phyloP scores from a whole-genome alignment of 2,888 invertebrate genomes.

The Petrolisthes cinctipes region DNA sequence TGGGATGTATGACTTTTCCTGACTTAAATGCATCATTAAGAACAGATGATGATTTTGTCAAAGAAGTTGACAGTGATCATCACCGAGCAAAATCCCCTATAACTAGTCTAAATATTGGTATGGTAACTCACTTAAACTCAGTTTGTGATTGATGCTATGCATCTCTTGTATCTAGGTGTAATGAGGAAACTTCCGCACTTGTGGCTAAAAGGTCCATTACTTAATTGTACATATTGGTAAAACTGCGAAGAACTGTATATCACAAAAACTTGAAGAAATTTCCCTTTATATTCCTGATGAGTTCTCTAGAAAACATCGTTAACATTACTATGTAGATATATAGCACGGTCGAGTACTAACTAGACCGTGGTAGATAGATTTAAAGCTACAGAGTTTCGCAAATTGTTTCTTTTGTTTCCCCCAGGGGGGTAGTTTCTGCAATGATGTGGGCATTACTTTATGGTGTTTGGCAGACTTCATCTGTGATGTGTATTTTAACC shows the following conservation, averaged over 20 bases:
- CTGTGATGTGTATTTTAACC: too few relatives aligned
- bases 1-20: neutral
- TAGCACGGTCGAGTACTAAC: too few relatives aligned
- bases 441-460: too few relatives aligned
- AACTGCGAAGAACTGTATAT: constrained; percentile 12
- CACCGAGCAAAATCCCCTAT: constrained; percentile 1
- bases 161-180: constrained; percentile 28
- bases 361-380: too few relatives aligned
- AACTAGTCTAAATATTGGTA: constrained; percentile 8
- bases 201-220: constrained; percentile 33
- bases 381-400: constrained; percentile 21
- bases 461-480: too few relatives aligned
- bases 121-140: constrained; percentile 16
- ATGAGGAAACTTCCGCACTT: constrained; percentile 32
- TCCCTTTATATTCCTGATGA: constrained; percentile 18
- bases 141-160: constrained; percentile 22
- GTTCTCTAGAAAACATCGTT: constrained; percentile 20
- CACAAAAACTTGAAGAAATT: constrained; percentile 23
- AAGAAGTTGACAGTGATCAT: constrained; percentile 17
- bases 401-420: too few relatives aligned
- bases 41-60: constrained; percentile 27
- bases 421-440: too few relatives aligned
- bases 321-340: constrained; percentile 17
- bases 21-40: constrained; percentile 20
- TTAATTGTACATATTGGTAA: constrained; percentile 23